phyloP scores from a whole-genome alignment of 2,797 vertebrate species.

The Chelidonichthys spinosus region DNA sequence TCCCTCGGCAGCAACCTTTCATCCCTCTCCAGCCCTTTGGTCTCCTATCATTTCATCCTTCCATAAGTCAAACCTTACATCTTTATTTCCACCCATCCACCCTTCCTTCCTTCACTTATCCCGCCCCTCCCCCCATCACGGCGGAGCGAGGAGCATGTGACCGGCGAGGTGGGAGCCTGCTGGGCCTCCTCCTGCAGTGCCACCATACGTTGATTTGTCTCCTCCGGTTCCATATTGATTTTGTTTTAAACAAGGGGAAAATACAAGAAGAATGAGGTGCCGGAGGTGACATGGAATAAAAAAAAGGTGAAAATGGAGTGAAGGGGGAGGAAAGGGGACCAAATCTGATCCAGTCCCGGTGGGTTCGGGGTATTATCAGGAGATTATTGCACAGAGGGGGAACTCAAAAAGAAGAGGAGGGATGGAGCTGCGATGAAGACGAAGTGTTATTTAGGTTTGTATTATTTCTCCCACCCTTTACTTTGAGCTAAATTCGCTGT shows the following conservation, averaged over 20 bases:
- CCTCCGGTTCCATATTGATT: constrained; percentile 83
- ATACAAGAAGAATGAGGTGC: constrained; percentile 83
- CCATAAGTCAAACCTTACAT: constrained; percentile 77
- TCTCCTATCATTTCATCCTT: constrained; percentile 75
- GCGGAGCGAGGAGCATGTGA: constrained; percentile 64
- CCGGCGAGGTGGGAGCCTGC: constrained; percentile 61
- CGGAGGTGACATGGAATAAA: constrained; percentile 71
- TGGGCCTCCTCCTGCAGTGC: constrained; percentile 66
- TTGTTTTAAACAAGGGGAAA: constrained; percentile 83
- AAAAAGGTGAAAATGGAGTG: constrained; percentile 36
- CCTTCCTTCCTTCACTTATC: constrained; percentile 46
- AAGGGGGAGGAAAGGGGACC: constrained; percentile 47
- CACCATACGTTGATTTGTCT: constrained; percentile 81
- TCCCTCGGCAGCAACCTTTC: constrained; percentile 74
- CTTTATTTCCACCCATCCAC: constrained; percentile 65
- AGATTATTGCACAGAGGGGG: constrained; percentile 46
- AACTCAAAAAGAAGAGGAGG: constrained; percentile 10
- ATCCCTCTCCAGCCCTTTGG: constrained; percentile 77
- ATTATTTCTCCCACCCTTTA: constrained; percentile 46
- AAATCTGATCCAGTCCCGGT: constrained; percentile 60
- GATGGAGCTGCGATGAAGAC: constrained; percentile 25
- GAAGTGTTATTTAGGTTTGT: constrained; percentile 69
- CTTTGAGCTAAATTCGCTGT: constrained; percentile 70
- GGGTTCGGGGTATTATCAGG: constrained; percentile 62
- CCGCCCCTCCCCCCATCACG: constrained; percentile 33